These are phyloP conservation scores for Hafferia zeledoni DNA, from an alignment of 2,797 vertebrate species.

Conservation along the genomic window DNA sequence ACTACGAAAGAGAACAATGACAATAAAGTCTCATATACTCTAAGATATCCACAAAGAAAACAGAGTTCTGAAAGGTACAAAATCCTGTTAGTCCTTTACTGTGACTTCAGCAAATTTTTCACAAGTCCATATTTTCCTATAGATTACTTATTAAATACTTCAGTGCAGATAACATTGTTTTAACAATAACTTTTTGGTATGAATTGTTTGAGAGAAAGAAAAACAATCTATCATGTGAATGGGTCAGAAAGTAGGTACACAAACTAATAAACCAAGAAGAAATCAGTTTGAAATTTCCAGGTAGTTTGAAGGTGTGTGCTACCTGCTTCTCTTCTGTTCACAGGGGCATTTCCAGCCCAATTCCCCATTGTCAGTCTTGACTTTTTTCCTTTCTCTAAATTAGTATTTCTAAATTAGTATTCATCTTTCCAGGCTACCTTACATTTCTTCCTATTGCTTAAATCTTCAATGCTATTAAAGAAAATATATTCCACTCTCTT, in stretches of 20 bases:
- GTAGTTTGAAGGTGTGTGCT: not conserved
- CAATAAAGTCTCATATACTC: not conserved
- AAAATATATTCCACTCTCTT: not conserved
- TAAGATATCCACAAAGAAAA: not conserved
- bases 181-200: not conserved
- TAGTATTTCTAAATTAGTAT: not conserved
- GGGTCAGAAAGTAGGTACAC: not conserved
- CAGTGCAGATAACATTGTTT: not conserved
- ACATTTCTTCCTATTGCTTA: not conserved
- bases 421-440: not conserved
- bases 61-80: not conserved
- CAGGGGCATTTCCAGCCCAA: not conserved
- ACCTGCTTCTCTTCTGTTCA: not conserved
- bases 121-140: not conserved
- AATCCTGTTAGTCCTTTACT: not conserved
- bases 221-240: not conserved
- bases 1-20: constrained; percentile 41
- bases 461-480: not conserved
- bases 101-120: not conserved
- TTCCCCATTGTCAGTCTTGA: not conserved
- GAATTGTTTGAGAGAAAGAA: not conserved
- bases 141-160: not conserved
- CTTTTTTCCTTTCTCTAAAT: not conserved
- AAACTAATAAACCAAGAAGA: not conserved
- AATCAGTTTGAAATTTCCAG: not conserved